phyloP scores from a whole-genome alignment of 30 jellyfish, hydroid and myxozoan species.

The Cassiopea xamachana region DNA sequence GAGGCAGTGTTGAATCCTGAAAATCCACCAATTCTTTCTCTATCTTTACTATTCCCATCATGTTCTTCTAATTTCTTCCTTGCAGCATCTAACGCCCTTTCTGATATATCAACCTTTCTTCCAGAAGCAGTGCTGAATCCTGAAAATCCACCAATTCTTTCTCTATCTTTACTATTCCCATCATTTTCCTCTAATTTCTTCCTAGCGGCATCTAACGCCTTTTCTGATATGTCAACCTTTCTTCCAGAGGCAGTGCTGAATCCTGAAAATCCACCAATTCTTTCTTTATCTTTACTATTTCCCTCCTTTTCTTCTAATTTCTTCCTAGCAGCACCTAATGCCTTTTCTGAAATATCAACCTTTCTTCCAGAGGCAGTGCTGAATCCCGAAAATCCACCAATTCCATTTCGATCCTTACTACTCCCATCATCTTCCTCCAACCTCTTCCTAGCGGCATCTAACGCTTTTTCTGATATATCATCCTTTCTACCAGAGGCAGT shows the following conservation, averaged over 20 bases:
- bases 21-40: conserved; percentile 1
- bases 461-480: conserved; percentile 60
- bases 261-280: conserved; percentile 34
- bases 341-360: conserved; percentile 61
- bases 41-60: background rate
- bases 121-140: conserved; percentile 86
- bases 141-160: background rate
- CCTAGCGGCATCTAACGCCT: conserved; percentile 70
- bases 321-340: conserved; percentile 70
- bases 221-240: conserved; percentile 64
- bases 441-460: conserved; percentile 67
- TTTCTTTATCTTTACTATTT: background rate
- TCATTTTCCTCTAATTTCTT: conserved; percentile 21
- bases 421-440: conserved; percentile 13
- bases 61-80: conserved; percentile 27
- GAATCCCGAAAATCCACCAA: conserved; percentile 54
- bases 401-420: background rate
- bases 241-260: conserved; percentile 78
- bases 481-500: conserved; percentile 78
- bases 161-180: background rate
- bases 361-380: conserved; percentile 76
- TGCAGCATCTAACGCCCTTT: conserved; percentile 72
- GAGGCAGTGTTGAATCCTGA: conserved; percentile 66
- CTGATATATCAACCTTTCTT: conserved; percentile 63
- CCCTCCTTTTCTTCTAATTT: conserved; percentile 17